Conservation (phyloP, 2,797 vertebrate genomes). For the Tokudaia tokunoshimensis region DNA sequence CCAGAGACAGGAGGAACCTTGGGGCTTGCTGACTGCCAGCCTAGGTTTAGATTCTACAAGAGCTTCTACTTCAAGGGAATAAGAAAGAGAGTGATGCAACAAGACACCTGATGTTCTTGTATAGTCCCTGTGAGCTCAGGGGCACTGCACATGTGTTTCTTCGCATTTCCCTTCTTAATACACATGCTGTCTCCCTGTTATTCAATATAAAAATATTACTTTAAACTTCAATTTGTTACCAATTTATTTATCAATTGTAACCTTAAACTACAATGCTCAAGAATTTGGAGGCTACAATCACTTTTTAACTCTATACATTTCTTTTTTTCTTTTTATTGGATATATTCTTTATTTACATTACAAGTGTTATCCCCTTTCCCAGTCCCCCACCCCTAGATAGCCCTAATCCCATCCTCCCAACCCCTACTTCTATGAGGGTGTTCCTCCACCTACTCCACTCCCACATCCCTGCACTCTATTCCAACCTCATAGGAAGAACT, state of each 20-base stretch:
- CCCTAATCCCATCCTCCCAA: no score
- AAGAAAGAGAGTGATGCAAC: background rate
- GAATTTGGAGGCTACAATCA: background rate
- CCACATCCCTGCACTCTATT: no score
- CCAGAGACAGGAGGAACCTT: background rate
- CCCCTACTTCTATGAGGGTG: no score
- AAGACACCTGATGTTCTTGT: background rate
- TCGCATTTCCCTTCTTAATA: background rate
- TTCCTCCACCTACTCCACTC: no score
- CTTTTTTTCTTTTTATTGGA: no score
- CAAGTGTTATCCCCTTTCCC: no score
- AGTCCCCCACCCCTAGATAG: no score
- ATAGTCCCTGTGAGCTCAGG: no score
- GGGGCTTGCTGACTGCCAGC: background rate
- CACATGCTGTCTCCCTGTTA: background rate
- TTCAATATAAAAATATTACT: constrained; percentile 9
- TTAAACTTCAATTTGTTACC: constrained; percentile 4
- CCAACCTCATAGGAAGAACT: no score
- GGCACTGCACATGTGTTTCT: background rate
- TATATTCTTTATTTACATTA: no score
- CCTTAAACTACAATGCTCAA: constrained; percentile 31
- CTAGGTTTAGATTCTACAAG: background rate
- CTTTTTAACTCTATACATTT: constrained; percentile 13
- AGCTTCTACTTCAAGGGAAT: background rate
- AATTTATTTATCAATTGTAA: constrained; percentile 26